These are phyloP conservation scores for Yponomeuta plumbellus DNA, from an alignment of 2,888 invertebrate species.

Conservation along the genomic window DNA sequence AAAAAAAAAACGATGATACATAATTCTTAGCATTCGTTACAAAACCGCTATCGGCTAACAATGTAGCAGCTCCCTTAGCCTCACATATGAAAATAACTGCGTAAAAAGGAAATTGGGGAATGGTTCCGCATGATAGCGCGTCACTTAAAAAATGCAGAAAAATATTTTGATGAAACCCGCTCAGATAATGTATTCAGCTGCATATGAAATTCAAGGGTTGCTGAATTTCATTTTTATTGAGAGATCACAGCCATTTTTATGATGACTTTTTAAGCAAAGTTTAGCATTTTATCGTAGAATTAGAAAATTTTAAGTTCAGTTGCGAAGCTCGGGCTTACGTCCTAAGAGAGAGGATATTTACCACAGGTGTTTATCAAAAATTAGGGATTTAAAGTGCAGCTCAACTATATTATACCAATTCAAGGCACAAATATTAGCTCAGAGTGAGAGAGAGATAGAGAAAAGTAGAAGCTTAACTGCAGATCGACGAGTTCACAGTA, in stretches of 20 bases:
- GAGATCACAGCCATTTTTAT: background rate
- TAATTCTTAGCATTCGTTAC: background rate
- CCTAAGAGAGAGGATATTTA: no score
- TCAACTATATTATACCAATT: no score
- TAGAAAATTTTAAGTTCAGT: no score
- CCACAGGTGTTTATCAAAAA: no score
- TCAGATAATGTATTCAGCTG: background rate
- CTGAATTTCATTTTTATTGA: background rate
- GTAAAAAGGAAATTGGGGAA: constrained; percentile 6
- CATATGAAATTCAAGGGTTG: background rate
- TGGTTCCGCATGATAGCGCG: constrained; percentile 7
- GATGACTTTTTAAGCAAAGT: background rate
- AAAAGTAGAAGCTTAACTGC: no score
- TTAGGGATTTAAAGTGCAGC: no score
- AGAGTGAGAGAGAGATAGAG: no score
- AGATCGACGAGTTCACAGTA: no score
- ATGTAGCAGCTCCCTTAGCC: background rate
- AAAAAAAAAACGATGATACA: no score
- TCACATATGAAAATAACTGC: background rate
- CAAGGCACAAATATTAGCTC: no score
- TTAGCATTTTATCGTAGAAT: background rate
- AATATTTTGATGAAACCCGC: constrained; percentile 4
- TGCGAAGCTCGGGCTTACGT: no score
- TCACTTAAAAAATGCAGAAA: constrained; percentile 9
- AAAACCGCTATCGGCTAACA: background rate